Conservation (phyloP, 2,797 vertebrate genomes). For the Crocodylus rhombifer region DNA sequence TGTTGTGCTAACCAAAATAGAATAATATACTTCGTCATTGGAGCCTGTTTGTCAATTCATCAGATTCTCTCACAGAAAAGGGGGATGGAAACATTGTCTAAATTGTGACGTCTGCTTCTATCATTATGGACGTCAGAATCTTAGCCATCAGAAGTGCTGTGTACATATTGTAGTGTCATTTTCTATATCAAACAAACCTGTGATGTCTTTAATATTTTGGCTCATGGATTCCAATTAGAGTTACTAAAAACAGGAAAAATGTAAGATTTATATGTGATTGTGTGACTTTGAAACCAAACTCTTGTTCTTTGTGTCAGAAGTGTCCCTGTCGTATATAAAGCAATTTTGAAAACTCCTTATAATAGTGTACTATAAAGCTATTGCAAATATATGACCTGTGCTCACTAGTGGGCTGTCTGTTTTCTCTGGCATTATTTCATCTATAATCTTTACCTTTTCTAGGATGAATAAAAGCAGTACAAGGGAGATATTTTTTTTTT, state of each 20-base stretch:
- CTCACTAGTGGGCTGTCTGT: not conserved
- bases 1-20: not conserved
- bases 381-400: not conserved
- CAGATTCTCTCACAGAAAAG: not conserved
- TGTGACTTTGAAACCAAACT: not conserved
- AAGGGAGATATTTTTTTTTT: not conserved
- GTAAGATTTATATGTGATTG: not conserved
- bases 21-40: not conserved
- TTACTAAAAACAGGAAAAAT: not conserved
- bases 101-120: slow-evolving; percentile 20
- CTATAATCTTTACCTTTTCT: not conserved
- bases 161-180: not conserved
- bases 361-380: no score
- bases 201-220: not conserved
- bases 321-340: fast-evolving
- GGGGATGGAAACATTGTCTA: not conserved
- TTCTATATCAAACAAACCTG: not conserved
- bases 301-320: not conserved
- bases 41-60: not conserved
- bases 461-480: not conserved
- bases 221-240: not conserved
- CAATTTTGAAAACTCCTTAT: no score
- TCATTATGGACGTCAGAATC: not conserved
- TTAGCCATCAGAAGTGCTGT: not conserved
- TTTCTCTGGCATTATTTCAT: slow-evolving; percentile 7